Percentiles rank a stretch among this genome's conserved stretches.
phyloP scores from a whole-genome alignment of 2,113 vertebrate genomes.

The Stigmatopora nigra region DNA sequence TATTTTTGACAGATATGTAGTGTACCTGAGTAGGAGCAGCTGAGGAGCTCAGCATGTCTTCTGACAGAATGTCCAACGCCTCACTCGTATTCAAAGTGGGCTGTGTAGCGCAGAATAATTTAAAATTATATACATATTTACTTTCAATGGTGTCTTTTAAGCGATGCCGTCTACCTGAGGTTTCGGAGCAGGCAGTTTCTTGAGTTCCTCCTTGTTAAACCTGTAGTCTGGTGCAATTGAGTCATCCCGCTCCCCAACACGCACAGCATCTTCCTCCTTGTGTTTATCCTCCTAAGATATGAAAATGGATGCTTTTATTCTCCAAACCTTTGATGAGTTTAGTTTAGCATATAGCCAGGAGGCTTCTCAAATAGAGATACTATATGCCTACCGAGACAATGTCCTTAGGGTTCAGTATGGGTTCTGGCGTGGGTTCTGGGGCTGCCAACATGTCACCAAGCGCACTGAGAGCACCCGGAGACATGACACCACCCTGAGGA shows the following conservation, averaged over 20 bases:
- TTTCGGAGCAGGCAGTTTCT: conserved; percentile 46
- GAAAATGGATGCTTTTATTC: background rate
- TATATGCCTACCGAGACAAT: conserved; percentile 1
- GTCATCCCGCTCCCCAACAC: conserved; percentile 61
- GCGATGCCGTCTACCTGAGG: conserved; percentile 46
- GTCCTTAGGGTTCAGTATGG: conserved; percentile 3
- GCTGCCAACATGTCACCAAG: conserved; percentile 41
- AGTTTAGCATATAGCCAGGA: background rate
- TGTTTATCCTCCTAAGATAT: conserved; percentile 46
- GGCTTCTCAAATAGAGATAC: background rate
- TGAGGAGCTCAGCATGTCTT: conserved; percentile 44
- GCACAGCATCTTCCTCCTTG: conserved; percentile 52
- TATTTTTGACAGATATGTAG: background rate
- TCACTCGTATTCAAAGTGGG: conserved; percentile 51
- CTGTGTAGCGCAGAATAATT: conserved; percentile 31
- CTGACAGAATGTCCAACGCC: conserved; percentile 65
- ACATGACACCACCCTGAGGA: conserved; percentile 41
- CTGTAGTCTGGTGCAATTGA: conserved; percentile 58
- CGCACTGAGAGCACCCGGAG: conserved; percentile 58
- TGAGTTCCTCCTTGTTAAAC: conserved; percentile 42
- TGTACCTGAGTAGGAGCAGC: conserved; percentile 43
- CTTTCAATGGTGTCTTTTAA: background rate
- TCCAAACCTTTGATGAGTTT: too few relatives aligned
- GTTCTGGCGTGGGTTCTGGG: conserved; percentile 42
- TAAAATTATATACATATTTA: too few relatives aligned